These are phyloP conservation scores for Eulacestoma nigropectus DNA, from an alignment of 2,113 vertebrate species.

Conservation along the genomic window DNA sequence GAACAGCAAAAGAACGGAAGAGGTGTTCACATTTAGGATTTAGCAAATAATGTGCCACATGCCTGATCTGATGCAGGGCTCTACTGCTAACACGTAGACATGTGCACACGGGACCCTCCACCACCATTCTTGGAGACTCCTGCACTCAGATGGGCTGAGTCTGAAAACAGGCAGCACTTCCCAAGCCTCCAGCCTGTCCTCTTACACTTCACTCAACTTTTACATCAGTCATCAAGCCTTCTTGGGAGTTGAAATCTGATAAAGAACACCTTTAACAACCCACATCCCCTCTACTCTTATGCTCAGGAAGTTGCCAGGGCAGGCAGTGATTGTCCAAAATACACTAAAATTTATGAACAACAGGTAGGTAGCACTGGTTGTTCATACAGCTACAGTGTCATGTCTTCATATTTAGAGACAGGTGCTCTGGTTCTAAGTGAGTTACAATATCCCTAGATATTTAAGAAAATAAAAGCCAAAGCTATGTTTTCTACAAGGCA, in stretches of 20 bases:
- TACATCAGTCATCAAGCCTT: not conserved
- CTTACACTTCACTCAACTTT: not conserved
- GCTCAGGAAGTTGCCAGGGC: not conserved
- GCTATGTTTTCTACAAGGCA: not conserved
- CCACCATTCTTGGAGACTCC: not conserved
- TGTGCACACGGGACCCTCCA: fast-evolving
- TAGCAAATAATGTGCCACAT: not conserved
- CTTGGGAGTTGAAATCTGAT: not conserved
- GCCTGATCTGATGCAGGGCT: not conserved
- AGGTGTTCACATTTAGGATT: not conserved
- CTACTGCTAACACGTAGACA: fast-evolving
- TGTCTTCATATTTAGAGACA: not conserved
- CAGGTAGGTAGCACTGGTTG: not conserved
- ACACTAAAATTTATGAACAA: not conserved
- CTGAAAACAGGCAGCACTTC: not conserved
- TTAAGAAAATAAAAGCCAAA: not conserved
- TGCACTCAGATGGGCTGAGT: not conserved
- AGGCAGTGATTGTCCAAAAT: not conserved
- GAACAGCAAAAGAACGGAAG: not conserved
- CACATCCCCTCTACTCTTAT: not conserved
- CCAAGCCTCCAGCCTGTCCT: not conserved
- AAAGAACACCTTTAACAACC: not conserved
- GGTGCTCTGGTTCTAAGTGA: not conserved
- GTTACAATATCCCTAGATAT: not conserved
- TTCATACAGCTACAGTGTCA: not conserved